Evolutionary conservation across 1,140 invertebrate genomes (phyloP), one percentile per base, ranked within the genome.

Genomic region (Ruditapes philippinarum): DNA sequence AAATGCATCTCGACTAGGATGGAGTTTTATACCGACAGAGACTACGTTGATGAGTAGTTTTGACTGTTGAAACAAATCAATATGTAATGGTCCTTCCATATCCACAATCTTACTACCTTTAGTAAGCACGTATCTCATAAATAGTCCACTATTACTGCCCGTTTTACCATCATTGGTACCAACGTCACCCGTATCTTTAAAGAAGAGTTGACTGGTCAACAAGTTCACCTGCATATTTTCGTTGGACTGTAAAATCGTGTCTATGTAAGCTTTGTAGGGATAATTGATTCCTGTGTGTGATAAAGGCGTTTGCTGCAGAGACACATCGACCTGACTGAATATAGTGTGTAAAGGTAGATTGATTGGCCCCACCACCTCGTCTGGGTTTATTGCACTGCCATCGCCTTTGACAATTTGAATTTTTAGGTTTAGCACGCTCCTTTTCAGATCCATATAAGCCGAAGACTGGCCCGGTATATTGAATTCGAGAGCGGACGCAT

Each of bases 251-350:
- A 54, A 54, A 90, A 28, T 45, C 19, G 89, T 90, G 60, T 90
- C 89, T 62, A 90, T 74, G 45, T 90, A 87, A 51, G 83, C 89
- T 45, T 90, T 90, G 60, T 82, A 90, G n/a, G 83, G 76, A 42
- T 90, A 87, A 54, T 87, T 90, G 45, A 45, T 68, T 31, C 76
- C 83, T 40, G 74, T 36, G 25, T 84, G 3, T 7, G 33, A 31
- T 11, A 87, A 79, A 11, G 79, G 40, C 14, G 78, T 90, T 33
- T 90, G 84, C 38, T 90, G 89, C 0, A 90, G 38, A 38, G 28
- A 4, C 11, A 80, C 81, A 36, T 90, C 85, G 3, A 70, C 65
- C 22, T 70, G 65, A 70, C n/a, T 25, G 22, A 78, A 70, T 3
- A 70, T 38, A 11, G 84, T 49, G 36, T 90, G 89, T 17, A 90